Evolutionary conservation across 2,888 invertebrate genomes (phyloP).

Genomic region (Aphrophora alni): DNA sequence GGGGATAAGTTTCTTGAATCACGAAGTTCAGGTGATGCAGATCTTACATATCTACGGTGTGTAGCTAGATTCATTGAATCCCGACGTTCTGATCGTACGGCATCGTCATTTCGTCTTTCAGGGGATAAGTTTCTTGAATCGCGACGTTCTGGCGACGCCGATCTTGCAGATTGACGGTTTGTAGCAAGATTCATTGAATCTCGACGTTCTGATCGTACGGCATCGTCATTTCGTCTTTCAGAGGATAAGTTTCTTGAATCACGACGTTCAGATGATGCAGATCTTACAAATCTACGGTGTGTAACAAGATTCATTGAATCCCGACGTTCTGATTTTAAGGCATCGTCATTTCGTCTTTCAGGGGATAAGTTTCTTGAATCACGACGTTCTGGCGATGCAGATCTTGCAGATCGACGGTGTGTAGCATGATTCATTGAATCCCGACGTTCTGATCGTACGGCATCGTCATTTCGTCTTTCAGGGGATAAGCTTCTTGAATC

Average conservation of each 20-base stretch:
- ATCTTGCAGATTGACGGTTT: neutral
- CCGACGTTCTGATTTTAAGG: neutral
- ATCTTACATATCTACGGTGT: neutral
- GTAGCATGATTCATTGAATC: neutral
- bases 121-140: neutral
- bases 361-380: neutral
- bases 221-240: neutral
- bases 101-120: neutral
- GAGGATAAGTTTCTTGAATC: neutral
- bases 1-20: slow-evolving; percentile 10
- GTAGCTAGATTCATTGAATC: neutral
- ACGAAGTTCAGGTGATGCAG: neutral
- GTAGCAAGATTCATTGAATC: neutral
- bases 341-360: slow-evolving; percentile 12
- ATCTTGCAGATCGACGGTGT: neutral
- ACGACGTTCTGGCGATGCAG: slow-evolving; percentile 6
- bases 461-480: neutral
- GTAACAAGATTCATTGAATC: neutral
- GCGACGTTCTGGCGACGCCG: neutral
- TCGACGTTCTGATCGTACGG: neutral
- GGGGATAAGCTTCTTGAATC: neutral
- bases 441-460: neutral
- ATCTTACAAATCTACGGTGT: neutral
- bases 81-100: neutral
- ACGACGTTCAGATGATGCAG: neutral